phyloP scores from a whole-genome alignment of 2,888 invertebrate genomes.

The Eledone cirrhosa region DNA sequence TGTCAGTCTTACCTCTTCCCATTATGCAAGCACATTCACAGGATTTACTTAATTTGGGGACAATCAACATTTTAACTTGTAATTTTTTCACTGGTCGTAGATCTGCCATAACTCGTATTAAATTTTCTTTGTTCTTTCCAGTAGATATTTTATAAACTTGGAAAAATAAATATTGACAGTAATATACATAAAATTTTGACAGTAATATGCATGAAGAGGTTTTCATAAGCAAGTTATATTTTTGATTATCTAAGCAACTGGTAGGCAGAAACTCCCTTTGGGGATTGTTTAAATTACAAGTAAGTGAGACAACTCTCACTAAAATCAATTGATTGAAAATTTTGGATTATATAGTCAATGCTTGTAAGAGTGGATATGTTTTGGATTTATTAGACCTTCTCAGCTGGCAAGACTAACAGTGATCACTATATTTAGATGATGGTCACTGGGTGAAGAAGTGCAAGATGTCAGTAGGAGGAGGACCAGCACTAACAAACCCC shows the following conservation, averaged over 20 bases:
- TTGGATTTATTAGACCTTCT: no score
- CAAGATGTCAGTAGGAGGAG: no score
- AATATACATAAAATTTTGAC: background rate
- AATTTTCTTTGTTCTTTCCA: background rate
- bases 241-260: background rate
- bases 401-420: no score
- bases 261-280: no score
- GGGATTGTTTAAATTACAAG: no score
- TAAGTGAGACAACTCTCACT: no score
- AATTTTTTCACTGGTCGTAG: slow-evolving; percentile 10
- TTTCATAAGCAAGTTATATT: background rate
- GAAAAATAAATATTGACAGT: background rate
- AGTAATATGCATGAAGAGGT: background rate
- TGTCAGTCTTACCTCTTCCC: slow-evolving; percentile 5
- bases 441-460: no score
- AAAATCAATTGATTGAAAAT: no score
- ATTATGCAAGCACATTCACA: slow-evolving; percentile 1
- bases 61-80: background rate
- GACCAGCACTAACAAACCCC: no score
- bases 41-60: background rate
- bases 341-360: no score
- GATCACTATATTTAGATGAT: no score
- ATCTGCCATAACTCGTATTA: background rate
- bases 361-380: no score
- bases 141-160: background rate